phyloP scores from a whole-genome alignment of 2,113 vertebrate genomes.

The Tetrax tetrax region DNA sequence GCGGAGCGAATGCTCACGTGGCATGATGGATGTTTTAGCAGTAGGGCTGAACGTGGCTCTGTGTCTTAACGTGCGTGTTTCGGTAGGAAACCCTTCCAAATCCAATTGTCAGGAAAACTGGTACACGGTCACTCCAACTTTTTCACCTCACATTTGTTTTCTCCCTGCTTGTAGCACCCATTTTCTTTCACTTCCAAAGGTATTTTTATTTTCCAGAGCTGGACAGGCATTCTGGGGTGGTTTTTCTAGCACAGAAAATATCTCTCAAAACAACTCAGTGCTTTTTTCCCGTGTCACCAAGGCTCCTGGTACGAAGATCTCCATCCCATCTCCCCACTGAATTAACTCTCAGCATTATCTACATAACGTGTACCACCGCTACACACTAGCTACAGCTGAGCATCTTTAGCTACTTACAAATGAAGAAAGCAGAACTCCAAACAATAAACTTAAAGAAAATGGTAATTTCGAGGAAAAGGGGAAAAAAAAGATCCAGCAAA shows the following conservation, averaged over 20 bases:
- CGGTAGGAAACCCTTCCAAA: background rate
- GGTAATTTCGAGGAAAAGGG: background rate
- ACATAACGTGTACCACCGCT: fast-evolving
- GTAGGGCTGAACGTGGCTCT: background rate
- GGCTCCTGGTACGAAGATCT: background rate
- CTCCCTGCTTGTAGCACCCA: background rate
- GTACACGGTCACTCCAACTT: background rate
- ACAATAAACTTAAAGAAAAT: background rate
- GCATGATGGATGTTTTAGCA: fast-evolving
- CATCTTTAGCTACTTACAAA: background rate
- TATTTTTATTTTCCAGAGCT: background rate
- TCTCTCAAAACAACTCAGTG: background rate
- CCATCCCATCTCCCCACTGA: background rate
- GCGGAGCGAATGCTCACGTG: background rate
- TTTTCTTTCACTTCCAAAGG: background rate
- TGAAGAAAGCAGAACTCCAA: background rate
- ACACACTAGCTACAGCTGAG: background rate
- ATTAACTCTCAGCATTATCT: background rate
- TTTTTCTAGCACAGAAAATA: background rate
- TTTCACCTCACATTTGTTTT: background rate
- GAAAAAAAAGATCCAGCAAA: background rate
- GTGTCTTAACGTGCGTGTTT: fast-evolving
- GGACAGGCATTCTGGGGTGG: background rate
- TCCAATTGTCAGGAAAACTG: fast-evolving
- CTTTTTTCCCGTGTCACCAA: background rate